Evolutionary conservation across 53 echinoderm and acorn worm species (phyloP), one percentile per base, ranked within the genome.

Genomic region (Antedon mediterranea): DNA sequence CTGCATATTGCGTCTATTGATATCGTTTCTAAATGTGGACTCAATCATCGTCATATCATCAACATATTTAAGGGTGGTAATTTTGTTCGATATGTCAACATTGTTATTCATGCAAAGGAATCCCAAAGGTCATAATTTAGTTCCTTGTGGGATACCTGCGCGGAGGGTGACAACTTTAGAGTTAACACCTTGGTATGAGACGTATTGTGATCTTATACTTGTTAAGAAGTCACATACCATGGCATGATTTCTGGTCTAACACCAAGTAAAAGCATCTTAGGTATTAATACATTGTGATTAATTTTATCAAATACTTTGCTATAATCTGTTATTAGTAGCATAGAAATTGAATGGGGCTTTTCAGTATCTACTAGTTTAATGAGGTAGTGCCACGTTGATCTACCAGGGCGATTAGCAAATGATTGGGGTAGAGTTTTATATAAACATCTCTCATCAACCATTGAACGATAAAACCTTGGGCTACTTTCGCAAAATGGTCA

Each of bases 81-180:
- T 11, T 28, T 43, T 81, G 30, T 75, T 43, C 27, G 43, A 76
- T 13, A 34, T 32, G 23, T 32, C 57, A 32, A 79, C 57, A 31
- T 84, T 84, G 43, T 84, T 84, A 20, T 79, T 79, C 11, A 84
- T 30, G 80, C 41, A 26, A 80, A 33, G 26, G 29, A 85, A 85
- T 6, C 71, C 80, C 9, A 85, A 57, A 26, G 79, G 76, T 32
- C 85, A 79, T 57, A 78, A 29, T 31, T 78, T 41, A 3, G 85
- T 85, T 30, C 85, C 81, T 72, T 85, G 85, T 33, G 77, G 77
- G 13, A 83, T 73, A 13, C 83, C 83, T 37, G 75, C 83, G 0
- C 71, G 9, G 23, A 57, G 57, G 23, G 31, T 72, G 34, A 57
- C 42, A 80, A 76, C 57, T 28, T 80, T 34, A 27, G 76, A 76